Evolutionary conservation across 2,797 vertebrate genomes (phyloP).

Genomic region (Erethizon dorsatum): DNA sequence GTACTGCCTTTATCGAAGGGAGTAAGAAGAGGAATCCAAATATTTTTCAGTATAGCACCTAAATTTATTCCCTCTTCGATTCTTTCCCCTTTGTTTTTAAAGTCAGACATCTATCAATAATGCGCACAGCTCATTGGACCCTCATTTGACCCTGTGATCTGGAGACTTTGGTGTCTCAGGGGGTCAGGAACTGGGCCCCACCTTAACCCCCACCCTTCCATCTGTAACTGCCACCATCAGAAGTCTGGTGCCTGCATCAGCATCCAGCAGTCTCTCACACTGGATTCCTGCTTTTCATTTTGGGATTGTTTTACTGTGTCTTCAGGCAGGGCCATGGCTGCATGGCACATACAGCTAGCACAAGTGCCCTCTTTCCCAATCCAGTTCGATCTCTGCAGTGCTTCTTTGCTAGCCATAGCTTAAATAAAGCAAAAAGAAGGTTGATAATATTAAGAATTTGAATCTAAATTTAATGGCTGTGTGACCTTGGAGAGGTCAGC

Average conservation of each 20-base stretch:
- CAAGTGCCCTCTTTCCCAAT: background rate
- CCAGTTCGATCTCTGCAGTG: background rate
- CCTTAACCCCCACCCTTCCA: no score
- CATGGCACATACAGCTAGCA: background rate
- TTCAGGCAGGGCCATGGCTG: background rate
- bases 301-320: background rate
- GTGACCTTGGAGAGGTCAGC: background rate
- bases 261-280: background rate
- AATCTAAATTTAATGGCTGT: constrained; percentile 30
- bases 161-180: background rate
- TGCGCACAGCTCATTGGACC: background rate
- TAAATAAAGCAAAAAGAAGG: background rate
- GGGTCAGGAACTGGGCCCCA: background rate
- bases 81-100: background rate
- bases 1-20: background rate
- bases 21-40: background rate
- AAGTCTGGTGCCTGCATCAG: background rate
- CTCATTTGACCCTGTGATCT: background rate
- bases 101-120: background rate
- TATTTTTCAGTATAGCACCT: background rate
- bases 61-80: constrained; percentile 36
- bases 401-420: constrained; percentile 1
- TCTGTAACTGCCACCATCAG: background rate
- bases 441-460: background rate
- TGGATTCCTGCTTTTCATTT: background rate